phyloP scores from a whole-genome alignment of 2,797 vertebrate genomes.

The Hypotaenidia philippensis region DNA sequence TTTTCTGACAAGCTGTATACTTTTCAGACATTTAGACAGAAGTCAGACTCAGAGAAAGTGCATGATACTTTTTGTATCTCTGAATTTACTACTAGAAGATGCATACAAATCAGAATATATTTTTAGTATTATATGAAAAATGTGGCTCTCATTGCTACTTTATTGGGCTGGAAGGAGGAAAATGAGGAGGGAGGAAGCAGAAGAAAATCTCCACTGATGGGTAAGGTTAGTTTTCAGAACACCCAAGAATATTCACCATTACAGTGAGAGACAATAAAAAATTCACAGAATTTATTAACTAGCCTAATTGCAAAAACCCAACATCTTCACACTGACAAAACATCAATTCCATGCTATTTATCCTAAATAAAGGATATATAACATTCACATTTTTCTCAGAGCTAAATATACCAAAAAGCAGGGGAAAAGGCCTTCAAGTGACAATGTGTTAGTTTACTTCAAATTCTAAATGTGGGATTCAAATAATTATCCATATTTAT shows the following conservation, averaged over 20 bases:
- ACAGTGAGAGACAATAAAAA: neutral
- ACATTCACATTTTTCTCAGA: neutral
- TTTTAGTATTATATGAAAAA: neutral
- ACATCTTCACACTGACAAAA: neutral
- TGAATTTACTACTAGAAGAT: neutral
- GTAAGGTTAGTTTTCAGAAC: neutral
- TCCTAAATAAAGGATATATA: neutral
- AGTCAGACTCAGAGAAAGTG: neutral
- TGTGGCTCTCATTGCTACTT: neutral
- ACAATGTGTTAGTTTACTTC: neutral
- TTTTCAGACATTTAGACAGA: neutral
- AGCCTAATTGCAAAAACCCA: neutral
- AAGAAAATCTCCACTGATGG: neutral
- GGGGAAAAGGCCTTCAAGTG: neutral
- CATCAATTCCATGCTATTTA: accelerated
- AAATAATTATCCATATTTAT: neutral
- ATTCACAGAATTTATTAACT: neutral
- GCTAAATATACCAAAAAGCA: neutral
- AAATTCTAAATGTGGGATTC: neutral
- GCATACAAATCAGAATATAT: neutral
- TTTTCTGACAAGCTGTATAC: neutral
- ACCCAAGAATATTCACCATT: neutral
- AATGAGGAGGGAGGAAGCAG: accelerated
- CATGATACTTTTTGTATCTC: neutral
- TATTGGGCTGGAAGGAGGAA: neutral